Conservation (phyloP, 2,888 invertebrate species). For the Drymonia ruficornis region DNA sequence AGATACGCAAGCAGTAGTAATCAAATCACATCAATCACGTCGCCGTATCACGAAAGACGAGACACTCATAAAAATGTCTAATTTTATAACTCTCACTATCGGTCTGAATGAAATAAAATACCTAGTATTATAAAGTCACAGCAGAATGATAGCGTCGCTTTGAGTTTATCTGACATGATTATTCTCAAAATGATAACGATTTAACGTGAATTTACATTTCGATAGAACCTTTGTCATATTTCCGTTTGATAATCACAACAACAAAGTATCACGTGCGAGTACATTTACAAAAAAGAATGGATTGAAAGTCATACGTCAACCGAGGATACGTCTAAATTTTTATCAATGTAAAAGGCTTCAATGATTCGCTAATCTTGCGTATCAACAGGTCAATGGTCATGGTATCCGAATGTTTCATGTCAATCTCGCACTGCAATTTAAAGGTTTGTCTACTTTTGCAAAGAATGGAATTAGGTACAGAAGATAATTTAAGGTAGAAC, state of each 20-base stretch:
- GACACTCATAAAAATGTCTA: constrained; percentile 44
- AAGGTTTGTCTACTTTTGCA: no score
- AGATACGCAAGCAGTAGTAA: constrained; percentile 29
- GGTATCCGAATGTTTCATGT: no score
- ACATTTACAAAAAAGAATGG: background rate
- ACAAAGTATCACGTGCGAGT: constrained; percentile 6
- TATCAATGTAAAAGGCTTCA: background rate
- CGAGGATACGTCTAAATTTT: background rate
- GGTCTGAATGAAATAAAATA: constrained; percentile 13
- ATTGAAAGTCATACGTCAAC: background rate
- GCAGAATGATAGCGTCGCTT: background rate
- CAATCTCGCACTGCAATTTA: no score
- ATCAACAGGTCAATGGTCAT: background rate
- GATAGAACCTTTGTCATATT: constrained; percentile 16
- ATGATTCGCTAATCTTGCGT: background rate
- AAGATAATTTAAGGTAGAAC: no score
- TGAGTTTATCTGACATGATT: constrained; percentile 16
- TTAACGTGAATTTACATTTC: constrained; percentile 10
- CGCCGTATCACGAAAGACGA: constrained; percentile 48
- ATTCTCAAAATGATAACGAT: constrained; percentile 23
- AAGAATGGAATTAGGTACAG: no score
- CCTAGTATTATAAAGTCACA: background rate
- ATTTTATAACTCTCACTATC: constrained; percentile 45
- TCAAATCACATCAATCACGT: constrained; percentile 47
- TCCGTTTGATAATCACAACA: constrained; percentile 14